Percentiles rank a stretch among this genome's conserved stretches.
Evolutionary conservation across 64 coral and sea anemone species (phyloP).

Genomic region (Montipora sp.): DNA sequence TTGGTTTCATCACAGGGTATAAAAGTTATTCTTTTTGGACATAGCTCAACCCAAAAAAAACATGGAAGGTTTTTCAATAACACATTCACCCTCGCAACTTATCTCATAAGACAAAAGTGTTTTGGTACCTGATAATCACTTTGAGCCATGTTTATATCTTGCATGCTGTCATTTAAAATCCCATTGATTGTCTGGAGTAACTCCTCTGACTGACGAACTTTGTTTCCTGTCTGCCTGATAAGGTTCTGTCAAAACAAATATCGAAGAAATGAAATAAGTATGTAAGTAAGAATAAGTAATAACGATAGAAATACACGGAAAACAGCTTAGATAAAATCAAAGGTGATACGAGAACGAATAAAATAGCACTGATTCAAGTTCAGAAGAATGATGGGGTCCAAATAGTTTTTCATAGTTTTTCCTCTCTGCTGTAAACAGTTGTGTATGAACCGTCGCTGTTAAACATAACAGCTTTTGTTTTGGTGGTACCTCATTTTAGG

Average conservation of each 20-base stretch:
- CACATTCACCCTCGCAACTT: too few species aligned
- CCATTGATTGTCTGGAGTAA: background rate
- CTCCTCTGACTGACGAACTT: background rate
- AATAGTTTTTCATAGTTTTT: too few species aligned
- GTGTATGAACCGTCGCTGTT: too few species aligned
- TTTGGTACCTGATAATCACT: conserved; percentile 13
- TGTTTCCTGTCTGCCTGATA: background rate
- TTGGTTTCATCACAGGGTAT: too few species aligned
- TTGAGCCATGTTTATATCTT: background rate
- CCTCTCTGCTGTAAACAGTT: too few species aligned
- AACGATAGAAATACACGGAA: background rate
- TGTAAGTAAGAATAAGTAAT: background rate
- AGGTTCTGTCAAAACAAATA: background rate
- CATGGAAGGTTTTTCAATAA: too few species aligned
- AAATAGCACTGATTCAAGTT: background rate
- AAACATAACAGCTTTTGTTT: too few species aligned
- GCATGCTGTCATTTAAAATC: conserved; percentile 1
- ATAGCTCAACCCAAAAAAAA: too few species aligned
- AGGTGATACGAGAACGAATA: background rate
- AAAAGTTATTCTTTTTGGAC: too few species aligned
- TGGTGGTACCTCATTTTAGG: too few species aligned
- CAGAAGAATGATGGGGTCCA: too few species aligned
- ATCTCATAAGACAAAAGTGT: background rate
- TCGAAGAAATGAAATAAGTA: background rate
- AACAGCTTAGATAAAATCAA: too few species aligned